Percentiles rank a stretch among this genome's conserved stretches.
Evolutionary conservation across 2,113 vertebrate genomes (phyloP).

Genomic region (Nesoenas mayeri): DNA sequence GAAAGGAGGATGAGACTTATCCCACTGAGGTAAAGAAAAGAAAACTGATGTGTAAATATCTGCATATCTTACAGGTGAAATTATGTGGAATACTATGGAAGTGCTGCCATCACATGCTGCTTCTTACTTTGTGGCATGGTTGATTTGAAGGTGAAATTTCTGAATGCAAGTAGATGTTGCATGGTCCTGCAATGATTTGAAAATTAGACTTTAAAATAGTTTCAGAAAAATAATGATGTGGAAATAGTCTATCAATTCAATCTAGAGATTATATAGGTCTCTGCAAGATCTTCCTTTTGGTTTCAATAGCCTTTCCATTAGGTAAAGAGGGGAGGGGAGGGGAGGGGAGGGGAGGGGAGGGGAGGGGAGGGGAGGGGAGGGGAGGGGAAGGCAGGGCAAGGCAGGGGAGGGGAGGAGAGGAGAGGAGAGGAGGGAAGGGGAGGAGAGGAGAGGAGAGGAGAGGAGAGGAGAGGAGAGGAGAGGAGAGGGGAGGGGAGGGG

Average conservation of each 20-base stretch:
- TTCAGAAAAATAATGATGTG: not conserved
- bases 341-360: not conserved
- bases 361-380: too few species aligned
- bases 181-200: not conserved
- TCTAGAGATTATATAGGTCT: not conserved
- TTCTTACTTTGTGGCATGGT: not conserved
- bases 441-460: too few species aligned
- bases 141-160: not conserved
- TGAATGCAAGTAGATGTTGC: not conserved
- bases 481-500: not conserved
- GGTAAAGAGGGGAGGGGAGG: not conserved
- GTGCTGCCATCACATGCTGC: not conserved
- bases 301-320: not conserved
- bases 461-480: not conserved
- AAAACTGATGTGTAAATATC: not conserved
- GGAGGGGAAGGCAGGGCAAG: too few species aligned
- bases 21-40: not conserved
- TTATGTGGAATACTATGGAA: not conserved
- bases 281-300: not conserved
- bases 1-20: not conserved
- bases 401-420: too few species aligned
- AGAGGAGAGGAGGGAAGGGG: too few species aligned
- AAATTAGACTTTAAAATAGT: not conserved
- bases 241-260: not conserved
- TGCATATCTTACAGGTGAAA: not conserved